Evolutionary conservation across 2,797 vertebrate species (phyloP), one percentile per base, ranked within the genome.

Genomic region (Pseudopleuronectes americanus): DNA sequence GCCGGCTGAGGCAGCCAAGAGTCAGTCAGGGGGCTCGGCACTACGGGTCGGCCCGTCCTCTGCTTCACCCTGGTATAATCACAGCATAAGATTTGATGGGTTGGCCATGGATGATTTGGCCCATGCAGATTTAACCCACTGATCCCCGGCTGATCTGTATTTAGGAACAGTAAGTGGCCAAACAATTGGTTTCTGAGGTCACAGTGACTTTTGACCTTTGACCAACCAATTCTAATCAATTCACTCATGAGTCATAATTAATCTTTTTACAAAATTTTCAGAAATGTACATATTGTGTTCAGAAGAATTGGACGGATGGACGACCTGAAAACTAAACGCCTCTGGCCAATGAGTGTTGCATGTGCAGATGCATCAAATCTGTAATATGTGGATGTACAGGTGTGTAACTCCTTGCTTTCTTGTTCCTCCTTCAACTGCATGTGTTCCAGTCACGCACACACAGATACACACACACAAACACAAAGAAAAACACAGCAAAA

Each of bases 1-100:
- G 87, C 71, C 85, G 81, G 75, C 67, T 31, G 4, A 67, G 79
- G 60, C 60, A 67, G 76, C 76, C 77, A 79, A 74, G 58, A 80
- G 66, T 83, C 85, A 83, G 53, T 33, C 23, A 81, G 77, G 69
- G 76, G 36, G 36, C 28, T 74, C 62, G 61, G 69, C 55, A 33
- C 26, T 76, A 26, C 31, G 58, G n/a, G n/a, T 33, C 76, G 49
- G 57, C 75, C 53, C 85, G 85, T 64, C 83, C 80, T 87, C 51
- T 16, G 1, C 53, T 79, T 88, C 75, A 84, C 54, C 77, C 69
- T 55, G 24, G 65, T 75, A 38, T 62, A 74, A 57, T 51, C 68
- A 68, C 31, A 79, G 57, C 55, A 49, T 58, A 23, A 55, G 74
- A 67, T 59, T 59, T 8, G 49, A 52, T 76, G 66, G 45, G 60